Evolutionary conservation across 1,140 invertebrate species (phyloP).

Genomic region (Drosophila suzukii): DNA sequence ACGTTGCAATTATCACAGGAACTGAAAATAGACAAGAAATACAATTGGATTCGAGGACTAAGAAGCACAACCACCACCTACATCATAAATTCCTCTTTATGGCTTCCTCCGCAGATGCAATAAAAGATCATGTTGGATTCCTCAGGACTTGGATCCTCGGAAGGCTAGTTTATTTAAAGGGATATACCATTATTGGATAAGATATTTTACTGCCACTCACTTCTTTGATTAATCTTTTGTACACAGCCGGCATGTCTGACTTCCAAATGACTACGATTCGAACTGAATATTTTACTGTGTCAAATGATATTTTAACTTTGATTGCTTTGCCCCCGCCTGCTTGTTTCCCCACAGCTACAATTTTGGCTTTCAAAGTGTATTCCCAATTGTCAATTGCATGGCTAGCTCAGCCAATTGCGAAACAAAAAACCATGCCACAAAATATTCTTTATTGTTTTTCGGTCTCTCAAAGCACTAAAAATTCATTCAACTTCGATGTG

Average conservation of each 20-base stretch:
- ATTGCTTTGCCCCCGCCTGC: background rate
- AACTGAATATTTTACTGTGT: background rate
- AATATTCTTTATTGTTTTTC: conserved; percentile 30
- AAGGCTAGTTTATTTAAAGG: background rate
- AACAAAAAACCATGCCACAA: conserved; percentile 23
- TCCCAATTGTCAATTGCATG: conserved; percentile 15
- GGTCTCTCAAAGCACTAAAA: conserved; percentile 20
- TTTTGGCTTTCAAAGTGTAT: conserved; percentile 1
- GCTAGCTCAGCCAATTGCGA: conserved; percentile 14
- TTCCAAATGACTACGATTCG: background rate
- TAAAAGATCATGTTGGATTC: background rate
- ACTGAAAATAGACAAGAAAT: background rate
- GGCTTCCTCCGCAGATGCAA: background rate
- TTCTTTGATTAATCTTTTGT: background rate
- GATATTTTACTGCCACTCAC: background rate
- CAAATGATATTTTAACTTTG: conserved; percentile 6
- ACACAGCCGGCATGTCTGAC: background rate
- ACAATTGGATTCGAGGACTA: background rate
- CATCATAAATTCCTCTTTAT: conserved; percentile 8
- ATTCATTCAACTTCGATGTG: conserved; percentile 23
- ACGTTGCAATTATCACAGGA: background rate
- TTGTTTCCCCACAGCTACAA: background rate
- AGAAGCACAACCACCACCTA: background rate
- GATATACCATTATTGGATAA: background rate
- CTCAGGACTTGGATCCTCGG: too few relatives aligned